These are phyloP conservation scores for Margarornis squamiger DNA, from an alignment of 2,797 vertebrate genomes.

Conservation along the genomic window DNA sequence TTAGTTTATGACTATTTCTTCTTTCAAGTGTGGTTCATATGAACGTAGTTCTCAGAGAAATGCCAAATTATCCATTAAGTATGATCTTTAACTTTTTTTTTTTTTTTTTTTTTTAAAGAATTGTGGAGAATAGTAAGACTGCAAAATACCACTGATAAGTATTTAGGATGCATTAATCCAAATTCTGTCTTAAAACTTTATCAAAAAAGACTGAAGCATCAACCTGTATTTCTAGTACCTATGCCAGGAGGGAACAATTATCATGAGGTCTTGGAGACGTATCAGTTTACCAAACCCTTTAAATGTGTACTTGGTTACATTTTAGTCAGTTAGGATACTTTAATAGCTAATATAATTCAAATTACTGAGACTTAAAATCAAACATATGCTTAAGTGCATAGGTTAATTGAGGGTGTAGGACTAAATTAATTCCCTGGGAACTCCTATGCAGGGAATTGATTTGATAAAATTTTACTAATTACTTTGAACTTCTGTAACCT, in stretches of 20 bases:
- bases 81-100: neutral
- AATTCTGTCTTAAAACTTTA: neutral
- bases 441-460: neutral
- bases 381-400: neutral
- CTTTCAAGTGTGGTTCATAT: neutral
- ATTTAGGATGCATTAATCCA: neutral
- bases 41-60: neutral
- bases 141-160: neutral
- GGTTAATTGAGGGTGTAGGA: neutral
- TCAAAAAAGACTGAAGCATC: neutral
- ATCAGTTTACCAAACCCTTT: neutral
- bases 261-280: rapidly evolving
- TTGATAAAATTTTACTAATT: neutral
- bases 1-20: neutral
- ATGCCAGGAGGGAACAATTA: neutral
- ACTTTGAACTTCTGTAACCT: neutral
- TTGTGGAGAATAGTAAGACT: neutral
- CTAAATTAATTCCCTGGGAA: neutral
- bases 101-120: neutral
- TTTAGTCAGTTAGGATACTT: neutral
- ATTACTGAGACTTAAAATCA: neutral
- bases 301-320: neutral
- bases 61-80: neutral
- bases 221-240: neutral
- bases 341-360: neutral